phyloP scores from a whole-genome alignment of 1,140 invertebrate species.

The Parapsyche elsis region DNA sequence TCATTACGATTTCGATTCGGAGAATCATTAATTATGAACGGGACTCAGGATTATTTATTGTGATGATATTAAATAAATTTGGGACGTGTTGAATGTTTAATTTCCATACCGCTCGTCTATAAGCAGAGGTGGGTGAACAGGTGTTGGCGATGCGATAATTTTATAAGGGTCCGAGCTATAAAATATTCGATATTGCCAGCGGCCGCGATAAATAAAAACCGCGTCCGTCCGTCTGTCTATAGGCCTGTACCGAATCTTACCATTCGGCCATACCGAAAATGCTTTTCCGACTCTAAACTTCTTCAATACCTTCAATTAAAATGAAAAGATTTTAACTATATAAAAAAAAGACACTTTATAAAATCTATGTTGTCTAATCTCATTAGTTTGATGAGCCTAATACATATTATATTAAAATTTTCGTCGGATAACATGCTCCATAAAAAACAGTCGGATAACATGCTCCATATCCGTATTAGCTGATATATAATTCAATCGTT shows the following conservation, averaged over 20 bases:
- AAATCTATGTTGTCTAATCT: no score
- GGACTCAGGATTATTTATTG: background rate
- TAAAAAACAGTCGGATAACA: no score
- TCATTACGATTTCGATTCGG: constrained; percentile 10
- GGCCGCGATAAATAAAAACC: constrained; percentile 42
- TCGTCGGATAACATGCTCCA: no score
- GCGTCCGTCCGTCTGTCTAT: no score
- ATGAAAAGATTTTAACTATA: no score
- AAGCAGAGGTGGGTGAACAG: constrained; percentile 40
- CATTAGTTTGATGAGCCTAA: no score
- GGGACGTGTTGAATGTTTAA: constrained; percentile 23
- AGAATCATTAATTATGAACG: constrained; percentile 8
- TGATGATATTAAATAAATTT: constrained; percentile 12
- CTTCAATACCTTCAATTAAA: no score
- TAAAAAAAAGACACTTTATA: no score
- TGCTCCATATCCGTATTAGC: no score
- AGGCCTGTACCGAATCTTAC: no score
- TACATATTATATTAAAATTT: no score
- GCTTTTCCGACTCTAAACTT: constrained; percentile 23
- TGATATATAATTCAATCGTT: no score
- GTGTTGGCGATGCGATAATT: constrained; percentile 47
- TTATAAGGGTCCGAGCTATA: constrained; percentile 49
- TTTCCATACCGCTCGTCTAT: constrained; percentile 15
- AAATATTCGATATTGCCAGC: constrained; percentile 47
- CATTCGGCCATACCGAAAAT: constrained; percentile 30